phyloP scores from a whole-genome alignment of 2,888 invertebrate species.

The Sericinus montela region DNA sequence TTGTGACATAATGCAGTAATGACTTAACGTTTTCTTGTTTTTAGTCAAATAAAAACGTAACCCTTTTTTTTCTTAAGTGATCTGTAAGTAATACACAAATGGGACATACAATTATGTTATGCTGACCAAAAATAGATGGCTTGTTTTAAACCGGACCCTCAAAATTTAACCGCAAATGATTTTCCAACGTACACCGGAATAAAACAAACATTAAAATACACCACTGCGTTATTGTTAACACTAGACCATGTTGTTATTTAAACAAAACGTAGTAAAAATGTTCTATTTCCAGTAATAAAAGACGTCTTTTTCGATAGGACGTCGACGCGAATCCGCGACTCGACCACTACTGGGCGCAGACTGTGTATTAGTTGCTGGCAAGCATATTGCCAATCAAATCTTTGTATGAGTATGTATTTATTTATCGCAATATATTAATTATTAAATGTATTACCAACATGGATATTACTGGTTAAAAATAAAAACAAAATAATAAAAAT shows the following conservation, averaged over 20 bases:
- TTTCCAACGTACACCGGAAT: neutral
- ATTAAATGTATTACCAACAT: constrained; percentile 8
- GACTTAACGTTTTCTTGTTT: constrained; percentile 28
- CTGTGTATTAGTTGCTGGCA: constrained; percentile 27
- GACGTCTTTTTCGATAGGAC: constrained; percentile 45
- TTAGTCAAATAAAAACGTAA: constrained; percentile 5
- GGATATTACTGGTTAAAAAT: neutral
- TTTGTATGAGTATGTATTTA: constrained; percentile 6
- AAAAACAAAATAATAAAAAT: neutral
- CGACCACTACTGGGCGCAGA: constrained; percentile 64
- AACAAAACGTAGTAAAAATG: constrained; percentile 36
- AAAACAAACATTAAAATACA: constrained; percentile 16
- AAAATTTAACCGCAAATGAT: constrained; percentile 1
- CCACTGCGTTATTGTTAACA: constrained; percentile 31
- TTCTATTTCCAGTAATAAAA: constrained; percentile 30
- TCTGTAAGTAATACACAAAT: constrained; percentile 25
- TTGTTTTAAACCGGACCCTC: constrained; percentile 22
- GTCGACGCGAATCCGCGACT: constrained; percentile 59
- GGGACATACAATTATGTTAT: constrained; percentile 36
- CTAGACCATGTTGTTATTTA: constrained; percentile 51
- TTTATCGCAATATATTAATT: constrained; percentile 8
- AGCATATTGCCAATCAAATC: constrained; percentile 42
- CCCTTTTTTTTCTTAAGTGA: neutral
- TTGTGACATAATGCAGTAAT: constrained; percentile 65
- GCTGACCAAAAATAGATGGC: constrained; percentile 49